Conservation (phyloP, 2,113 vertebrate species). For the Oncorhynchus keta region DNA sequence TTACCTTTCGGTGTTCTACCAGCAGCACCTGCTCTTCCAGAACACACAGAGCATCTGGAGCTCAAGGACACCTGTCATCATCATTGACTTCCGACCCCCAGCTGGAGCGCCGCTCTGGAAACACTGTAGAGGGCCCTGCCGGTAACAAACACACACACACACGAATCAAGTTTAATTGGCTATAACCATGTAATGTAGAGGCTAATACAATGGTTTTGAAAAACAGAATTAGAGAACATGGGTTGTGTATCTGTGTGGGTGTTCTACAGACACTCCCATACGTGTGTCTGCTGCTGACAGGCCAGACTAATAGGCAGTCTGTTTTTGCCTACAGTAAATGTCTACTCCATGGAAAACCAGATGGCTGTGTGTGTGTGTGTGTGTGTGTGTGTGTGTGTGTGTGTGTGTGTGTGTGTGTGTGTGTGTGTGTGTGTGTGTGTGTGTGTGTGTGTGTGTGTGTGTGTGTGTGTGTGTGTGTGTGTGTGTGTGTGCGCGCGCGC, state of each 20-base stretch:
- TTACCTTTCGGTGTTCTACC: background rate
- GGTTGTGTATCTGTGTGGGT: slow-evolving; percentile 18
- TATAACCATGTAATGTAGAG: slow-evolving; percentile 36
- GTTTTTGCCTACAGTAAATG: slow-evolving; percentile 16
- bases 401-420: too few species aligned
- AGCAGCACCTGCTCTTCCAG: slow-evolving; percentile 51
- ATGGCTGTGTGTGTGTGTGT: too few species aligned
- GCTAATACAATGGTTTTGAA: too few species aligned
- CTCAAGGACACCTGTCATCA: slow-evolving; percentile 62
- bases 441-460: too few species aligned
- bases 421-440: too few species aligned
- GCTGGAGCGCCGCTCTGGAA: slow-evolving; percentile 49
- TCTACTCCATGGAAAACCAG: too few species aligned
- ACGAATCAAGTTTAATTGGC: slow-evolving; percentile 55
- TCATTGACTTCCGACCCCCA: slow-evolving; percentile 60
- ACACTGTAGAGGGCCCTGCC: slow-evolving; percentile 42
- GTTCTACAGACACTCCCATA: slow-evolving; percentile 27
- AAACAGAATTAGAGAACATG: slow-evolving; percentile 31
- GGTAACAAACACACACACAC: slow-evolving; percentile 22
- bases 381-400: too few species aligned
- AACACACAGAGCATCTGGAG: slow-evolving; percentile 37
- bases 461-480: too few species aligned
- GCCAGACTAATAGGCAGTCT: background rate
- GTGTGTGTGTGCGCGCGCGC: background rate
- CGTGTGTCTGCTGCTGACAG: slow-evolving; percentile 20